Conservation (phyloP, 92 coral and sea anemone genomes). For the Bergia puertoricense region DNA sequence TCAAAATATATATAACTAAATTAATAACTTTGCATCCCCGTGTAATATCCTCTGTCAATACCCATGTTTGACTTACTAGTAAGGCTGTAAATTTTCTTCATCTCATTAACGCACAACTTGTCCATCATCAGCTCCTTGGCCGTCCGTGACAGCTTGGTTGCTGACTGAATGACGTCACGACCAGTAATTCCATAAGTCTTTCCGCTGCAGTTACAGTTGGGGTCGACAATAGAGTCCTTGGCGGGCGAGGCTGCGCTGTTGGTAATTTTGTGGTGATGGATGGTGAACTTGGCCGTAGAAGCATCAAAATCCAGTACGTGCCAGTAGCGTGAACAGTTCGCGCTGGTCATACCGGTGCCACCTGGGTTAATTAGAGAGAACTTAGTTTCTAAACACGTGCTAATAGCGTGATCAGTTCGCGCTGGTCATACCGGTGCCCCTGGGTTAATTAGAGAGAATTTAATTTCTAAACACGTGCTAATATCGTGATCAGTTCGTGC, state of each 20-base stretch:
- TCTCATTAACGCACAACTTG: constrained; percentile 80
- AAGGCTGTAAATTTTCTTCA: constrained; percentile 71
- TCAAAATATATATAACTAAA: too few relatives aligned
- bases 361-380: constrained; percentile 22
- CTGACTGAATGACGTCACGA: constrained; percentile 65
- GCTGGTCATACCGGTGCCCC: constrained; percentile 62
- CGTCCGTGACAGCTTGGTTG: constrained; percentile 61
- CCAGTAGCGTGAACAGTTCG: constrained; percentile 85
- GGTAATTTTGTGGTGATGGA: constrained; percentile 64
- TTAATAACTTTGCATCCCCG: too few relatives aligned
- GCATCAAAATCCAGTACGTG: constrained; percentile 86
- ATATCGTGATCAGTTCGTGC: constrained; percentile 72
- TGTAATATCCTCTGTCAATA: too few relatives aligned
- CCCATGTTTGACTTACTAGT: constrained; percentile 52
- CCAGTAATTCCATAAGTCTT: constrained; percentile 56
- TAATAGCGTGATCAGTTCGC: constrained; percentile 78
- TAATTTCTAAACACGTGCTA: constrained; percentile 4
- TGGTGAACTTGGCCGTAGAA: constrained; percentile 81
- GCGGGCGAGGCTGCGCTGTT: constrained; percentile 54
- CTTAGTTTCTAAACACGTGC: constrained; percentile 59
- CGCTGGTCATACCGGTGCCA: constrained; percentile 63
- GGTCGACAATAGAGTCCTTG: constrained; percentile 58
- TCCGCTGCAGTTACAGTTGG: constrained; percentile 74
- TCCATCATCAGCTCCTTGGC: constrained; percentile 78
- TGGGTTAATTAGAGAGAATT: too few relatives aligned